These are phyloP conservation scores for Eupithecia abbreviata DNA, from an alignment of 2,888 invertebrate species.

Conservation along the genomic window DNA sequence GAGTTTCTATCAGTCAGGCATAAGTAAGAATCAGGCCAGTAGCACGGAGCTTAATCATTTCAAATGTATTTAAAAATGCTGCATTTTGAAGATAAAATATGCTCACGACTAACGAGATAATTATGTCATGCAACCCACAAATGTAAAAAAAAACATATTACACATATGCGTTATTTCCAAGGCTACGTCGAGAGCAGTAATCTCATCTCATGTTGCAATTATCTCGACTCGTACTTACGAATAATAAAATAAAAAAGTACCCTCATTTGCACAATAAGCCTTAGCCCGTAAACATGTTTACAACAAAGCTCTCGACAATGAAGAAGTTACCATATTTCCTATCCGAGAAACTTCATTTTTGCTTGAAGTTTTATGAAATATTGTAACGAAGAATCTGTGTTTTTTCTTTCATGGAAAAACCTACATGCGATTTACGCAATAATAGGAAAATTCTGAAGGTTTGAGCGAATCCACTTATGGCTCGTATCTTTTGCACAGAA, in stretches of 20 bases:
- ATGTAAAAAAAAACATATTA: neutral
- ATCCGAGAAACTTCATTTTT: constrained; percentile 14
- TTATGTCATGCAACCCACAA: neutral
- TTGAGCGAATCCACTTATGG: neutral
- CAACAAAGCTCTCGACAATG: constrained; percentile 31
- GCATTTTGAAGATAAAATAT: neutral
- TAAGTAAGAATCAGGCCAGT: neutral
- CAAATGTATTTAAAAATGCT: neutral
- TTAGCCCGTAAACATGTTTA: constrained; percentile 57
- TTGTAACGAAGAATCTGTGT: constrained; percentile 29
- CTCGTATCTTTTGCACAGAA: neutral
- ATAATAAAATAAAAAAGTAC: constrained; percentile 47
- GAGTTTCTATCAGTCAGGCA: neutral
- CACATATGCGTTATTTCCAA: constrained; percentile 12
- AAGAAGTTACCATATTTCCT: constrained; percentile 19
- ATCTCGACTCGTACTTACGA: constrained; percentile 35
- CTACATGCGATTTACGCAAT: constrained; percentile 7
- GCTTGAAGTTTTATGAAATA: neutral
- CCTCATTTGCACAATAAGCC: constrained; percentile 44
- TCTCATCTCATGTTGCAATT: constrained; percentile 40
- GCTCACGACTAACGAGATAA: neutral
- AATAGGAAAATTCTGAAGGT: neutral
- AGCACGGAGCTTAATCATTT: too few relatives aligned
- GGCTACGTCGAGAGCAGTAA: constrained; percentile 14
- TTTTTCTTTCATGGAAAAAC: constrained; percentile 33